Evolutionary conservation across 2,888 invertebrate species (phyloP).

Genomic region (Nymphalis urticae): DNA sequence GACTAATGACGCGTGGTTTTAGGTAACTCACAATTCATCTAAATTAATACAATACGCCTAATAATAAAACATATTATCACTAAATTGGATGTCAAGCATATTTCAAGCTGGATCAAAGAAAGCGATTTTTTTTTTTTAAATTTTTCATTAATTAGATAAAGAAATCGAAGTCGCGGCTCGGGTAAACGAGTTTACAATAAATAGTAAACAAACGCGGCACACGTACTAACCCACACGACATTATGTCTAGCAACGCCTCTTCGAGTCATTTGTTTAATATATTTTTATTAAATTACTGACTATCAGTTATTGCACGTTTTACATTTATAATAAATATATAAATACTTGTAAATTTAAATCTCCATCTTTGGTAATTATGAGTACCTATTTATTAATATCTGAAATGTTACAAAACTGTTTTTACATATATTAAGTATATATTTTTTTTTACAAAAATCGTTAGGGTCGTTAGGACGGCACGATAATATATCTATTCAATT

Average conservation of each 20-base stretch:
- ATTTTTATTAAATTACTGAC: constrained; percentile 79
- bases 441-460: constrained; percentile 80
- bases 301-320: constrained; percentile 83
- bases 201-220: constrained; percentile 66
- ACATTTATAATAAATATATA: constrained; percentile 82
- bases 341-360: constrained; percentile 80
- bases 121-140: constrained; percentile 54
- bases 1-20: constrained; percentile 41
- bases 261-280: constrained; percentile 75
- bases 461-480: constrained; percentile 82
- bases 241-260: constrained; percentile 65
- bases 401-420: constrained; percentile 81
- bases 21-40: constrained; percentile 72
- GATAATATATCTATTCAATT: constrained; percentile 79
- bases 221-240: constrained; percentile 47
- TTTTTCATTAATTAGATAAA: constrained; percentile 46
- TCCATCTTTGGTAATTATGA: constrained; percentile 80
- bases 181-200: constrained; percentile 75
- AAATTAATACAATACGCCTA: constrained; percentile 69
- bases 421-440: constrained; percentile 76
- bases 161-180: constrained; percentile 48
- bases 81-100: constrained; percentile 70
- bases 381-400: constrained; percentile 78
- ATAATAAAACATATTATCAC: constrained; percentile 66
- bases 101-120: constrained; percentile 64